Conservation (phyloP, 2,888 invertebrate genomes). For the Drosophila ochracea region DNA sequence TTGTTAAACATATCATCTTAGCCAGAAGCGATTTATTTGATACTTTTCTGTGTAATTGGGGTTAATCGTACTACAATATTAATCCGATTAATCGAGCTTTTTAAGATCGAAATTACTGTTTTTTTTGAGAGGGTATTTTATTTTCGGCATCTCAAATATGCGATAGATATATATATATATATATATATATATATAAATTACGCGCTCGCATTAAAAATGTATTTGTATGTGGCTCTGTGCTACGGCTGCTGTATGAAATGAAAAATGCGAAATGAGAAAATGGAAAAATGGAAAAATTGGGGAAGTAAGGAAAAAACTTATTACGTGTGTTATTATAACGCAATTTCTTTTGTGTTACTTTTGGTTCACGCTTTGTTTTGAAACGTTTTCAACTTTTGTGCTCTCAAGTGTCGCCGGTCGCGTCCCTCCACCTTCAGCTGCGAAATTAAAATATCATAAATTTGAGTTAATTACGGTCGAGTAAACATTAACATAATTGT, state of each 20-base stretch:
- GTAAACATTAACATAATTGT: constrained; percentile 80
- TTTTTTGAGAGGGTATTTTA: background rate
- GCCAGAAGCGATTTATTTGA: background rate
- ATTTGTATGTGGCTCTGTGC: constrained; percentile 65
- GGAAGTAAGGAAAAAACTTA: constrained; percentile 29
- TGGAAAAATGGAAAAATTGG: constrained; percentile 22
- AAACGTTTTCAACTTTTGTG: constrained; percentile 56
- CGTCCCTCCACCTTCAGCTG: constrained; percentile 25
- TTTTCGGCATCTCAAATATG: background rate
- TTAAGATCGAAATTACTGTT: background rate
- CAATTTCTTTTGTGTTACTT: constrained; percentile 64
- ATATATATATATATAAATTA: constrained; percentile 23
- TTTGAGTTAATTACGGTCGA: constrained; percentile 81
- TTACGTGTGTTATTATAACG: constrained; percentile 78
- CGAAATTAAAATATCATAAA: constrained; percentile 81
- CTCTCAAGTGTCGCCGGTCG: constrained; percentile 56
- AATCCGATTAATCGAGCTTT: background rate
- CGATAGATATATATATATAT: background rate
- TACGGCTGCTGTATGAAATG: constrained; percentile 38
- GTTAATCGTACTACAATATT: background rate
- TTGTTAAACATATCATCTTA: background rate
- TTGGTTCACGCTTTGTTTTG: constrained; percentile 34
- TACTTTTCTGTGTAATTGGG: background rate
- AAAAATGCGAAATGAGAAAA: constrained; percentile 45
- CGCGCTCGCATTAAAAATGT: constrained; percentile 68